These are phyloP conservation scores for Centroberyx gerrardi DNA, from an alignment of 2,797 vertebrate genomes.

Conservation along the genomic window DNA sequence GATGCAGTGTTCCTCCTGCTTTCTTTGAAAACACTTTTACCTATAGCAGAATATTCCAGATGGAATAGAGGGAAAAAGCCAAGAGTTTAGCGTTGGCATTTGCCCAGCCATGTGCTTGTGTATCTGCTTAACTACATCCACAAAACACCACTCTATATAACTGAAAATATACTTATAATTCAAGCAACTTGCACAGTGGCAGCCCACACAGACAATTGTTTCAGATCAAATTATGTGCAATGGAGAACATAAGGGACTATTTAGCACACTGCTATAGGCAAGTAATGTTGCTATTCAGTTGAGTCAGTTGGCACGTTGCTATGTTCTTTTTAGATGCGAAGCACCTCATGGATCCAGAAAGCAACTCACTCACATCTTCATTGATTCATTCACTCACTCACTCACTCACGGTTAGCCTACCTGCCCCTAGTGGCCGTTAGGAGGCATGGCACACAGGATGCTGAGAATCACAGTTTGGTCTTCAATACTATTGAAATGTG, in stretches of 20 bases:
- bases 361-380: too few relatives aligned
- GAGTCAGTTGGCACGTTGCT: too few relatives aligned
- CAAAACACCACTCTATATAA: neutral
- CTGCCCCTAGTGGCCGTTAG: too few relatives aligned
- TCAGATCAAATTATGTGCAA: neutral
- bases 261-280: neutral
- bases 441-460: too few relatives aligned
- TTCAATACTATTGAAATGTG: too few relatives aligned
- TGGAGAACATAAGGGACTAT: neutral
- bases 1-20: slow-evolving; percentile 29
- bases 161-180: neutral
- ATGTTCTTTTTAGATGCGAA: too few relatives aligned
- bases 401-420: too few relatives aligned
- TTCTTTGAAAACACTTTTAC: neutral
- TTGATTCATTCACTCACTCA: too few relatives aligned
- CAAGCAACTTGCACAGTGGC: too few relatives aligned
- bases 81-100: slow-evolving; percentile 8
- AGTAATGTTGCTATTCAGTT: neutral
- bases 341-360: too few relatives aligned
- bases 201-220: too few relatives aligned
- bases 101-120: neutral
- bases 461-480: too few relatives aligned
- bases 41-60: slow-evolving; percentile 12
- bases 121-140: neutral
- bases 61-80: slow-evolving; percentile 1